These are phyloP conservation scores for Volucella inflata DNA, from an alignment of 2,888 invertebrate species.

Conservation along the genomic window DNA sequence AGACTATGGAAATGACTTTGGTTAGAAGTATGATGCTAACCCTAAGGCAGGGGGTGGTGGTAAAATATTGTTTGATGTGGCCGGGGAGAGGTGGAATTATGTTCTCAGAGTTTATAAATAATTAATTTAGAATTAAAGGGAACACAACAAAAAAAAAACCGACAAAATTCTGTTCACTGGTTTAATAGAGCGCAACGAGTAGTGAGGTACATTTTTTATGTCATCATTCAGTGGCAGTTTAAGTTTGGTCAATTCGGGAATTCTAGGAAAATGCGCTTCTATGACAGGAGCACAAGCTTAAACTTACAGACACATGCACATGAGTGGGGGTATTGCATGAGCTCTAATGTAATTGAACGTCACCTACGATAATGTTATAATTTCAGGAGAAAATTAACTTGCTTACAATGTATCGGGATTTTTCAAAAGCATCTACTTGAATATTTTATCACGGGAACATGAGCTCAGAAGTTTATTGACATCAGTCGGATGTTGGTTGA, in stretches of 20 bases:
- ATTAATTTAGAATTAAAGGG: constrained; percentile 70
- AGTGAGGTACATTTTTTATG: constrained; percentile 1
- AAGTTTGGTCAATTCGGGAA: background rate
- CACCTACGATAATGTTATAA: no score
- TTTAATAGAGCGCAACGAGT: constrained; percentile 9
- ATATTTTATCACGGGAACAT: no score
- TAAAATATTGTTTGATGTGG: constrained; percentile 70
- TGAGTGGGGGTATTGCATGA: background rate
- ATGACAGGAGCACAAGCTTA: background rate
- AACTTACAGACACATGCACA: no score
- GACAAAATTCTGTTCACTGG: constrained; percentile 16
- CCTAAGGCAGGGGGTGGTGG: constrained; percentile 43
- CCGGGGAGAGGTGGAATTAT: constrained; percentile 71
- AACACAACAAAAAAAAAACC: background rate
- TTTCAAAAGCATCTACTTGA: no score
- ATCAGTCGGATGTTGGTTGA: no score
- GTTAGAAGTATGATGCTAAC: constrained; percentile 47
- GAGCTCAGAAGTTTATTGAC: no score
- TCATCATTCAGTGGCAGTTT: background rate
- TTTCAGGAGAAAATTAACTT: no score
- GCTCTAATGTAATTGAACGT: constrained; percentile 2
- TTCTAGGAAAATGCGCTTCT: constrained; percentile 6
- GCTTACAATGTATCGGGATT: no score
- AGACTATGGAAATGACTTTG: constrained; percentile 72
- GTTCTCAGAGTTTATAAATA: constrained; percentile 74